Evolutionary conservation across 2,113 vertebrate species (phyloP), one percentile per base, ranked within the genome.

Genomic region (Saimiri boliviensis): DNA sequence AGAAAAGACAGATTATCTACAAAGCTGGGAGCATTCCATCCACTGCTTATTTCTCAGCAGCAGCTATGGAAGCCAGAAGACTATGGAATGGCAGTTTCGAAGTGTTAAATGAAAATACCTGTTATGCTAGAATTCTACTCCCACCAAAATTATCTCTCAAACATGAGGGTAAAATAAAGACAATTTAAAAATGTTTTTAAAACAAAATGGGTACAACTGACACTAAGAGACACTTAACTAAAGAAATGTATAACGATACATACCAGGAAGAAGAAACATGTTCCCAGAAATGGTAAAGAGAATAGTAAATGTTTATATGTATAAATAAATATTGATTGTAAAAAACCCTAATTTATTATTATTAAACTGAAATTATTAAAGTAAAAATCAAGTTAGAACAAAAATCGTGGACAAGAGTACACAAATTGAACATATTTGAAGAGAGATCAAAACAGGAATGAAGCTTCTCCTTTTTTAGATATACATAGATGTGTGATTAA

Each of bases 311-410:
- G 14, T 73, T 86, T 79, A 14, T 76, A 32, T 81, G 4, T 84
- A 45, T 88, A 91, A 91, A 71, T 83, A 56, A 77, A 87, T 76
- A 73, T 23, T 42, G 40, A 79, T 37, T 70, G 16, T 56, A 21
- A 52, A 17, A 52, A 52, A 5, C 16, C 60, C 27, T 2, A 73
- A 80, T 49, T 81, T 42, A 35, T 25, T 73, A 79, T 80, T 77
- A 89, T 52, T 79, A 42, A 91, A 54, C 12, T 35, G 54, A 86
- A 82, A 84, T 54, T 40, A 81, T 52, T 80, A 27, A 58, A n/a
- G 30, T 73, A 58, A 83, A 91, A 95, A 82, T 86, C 40, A 86
- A 76, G 56, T 74, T 83, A 84, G 58, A 96, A 63, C 40, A 81
- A 76, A 81, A 91, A 77, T 68, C 11, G 49, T 42, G 42, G 68